Conservation (phyloP, 2,888 invertebrate genomes). For the Chrysomela aeneicollis region DNA sequence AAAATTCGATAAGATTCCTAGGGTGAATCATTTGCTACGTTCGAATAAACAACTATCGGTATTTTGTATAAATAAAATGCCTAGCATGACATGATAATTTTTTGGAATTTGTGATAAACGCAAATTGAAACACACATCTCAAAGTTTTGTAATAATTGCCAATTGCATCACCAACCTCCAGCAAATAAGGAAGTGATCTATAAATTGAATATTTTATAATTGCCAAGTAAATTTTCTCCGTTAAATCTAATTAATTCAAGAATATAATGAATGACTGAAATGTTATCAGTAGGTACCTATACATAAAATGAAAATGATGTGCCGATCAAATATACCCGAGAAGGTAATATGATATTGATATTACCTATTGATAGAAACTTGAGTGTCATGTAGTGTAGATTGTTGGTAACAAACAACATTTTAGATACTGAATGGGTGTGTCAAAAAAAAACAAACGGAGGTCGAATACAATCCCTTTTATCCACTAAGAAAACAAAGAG, state of each 20-base stretch:
- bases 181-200: background rate
- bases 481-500: no score
- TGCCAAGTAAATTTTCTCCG: background rate
- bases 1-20: background rate
- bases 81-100: no score
- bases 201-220: background rate
- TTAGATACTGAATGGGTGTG: background rate
- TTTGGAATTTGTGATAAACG: no score
- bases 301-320: constrained; percentile 1
- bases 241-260: background rate
- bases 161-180: background rate
- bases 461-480: background rate
- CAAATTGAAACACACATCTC: no score
- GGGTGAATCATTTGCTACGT: background rate
- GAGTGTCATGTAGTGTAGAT: background rate
- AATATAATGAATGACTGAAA: background rate
- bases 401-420: background rate
- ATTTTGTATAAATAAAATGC: no score
- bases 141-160: background rate
- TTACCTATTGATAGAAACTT: background rate
- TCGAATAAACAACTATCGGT: background rate
- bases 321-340: background rate
- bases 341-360: background rate
- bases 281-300: background rate
- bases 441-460: background rate